Evolutionary conservation across 2,888 invertebrate genomes (phyloP).

Genomic region (Nematopogon swammerdamellus): DNA sequence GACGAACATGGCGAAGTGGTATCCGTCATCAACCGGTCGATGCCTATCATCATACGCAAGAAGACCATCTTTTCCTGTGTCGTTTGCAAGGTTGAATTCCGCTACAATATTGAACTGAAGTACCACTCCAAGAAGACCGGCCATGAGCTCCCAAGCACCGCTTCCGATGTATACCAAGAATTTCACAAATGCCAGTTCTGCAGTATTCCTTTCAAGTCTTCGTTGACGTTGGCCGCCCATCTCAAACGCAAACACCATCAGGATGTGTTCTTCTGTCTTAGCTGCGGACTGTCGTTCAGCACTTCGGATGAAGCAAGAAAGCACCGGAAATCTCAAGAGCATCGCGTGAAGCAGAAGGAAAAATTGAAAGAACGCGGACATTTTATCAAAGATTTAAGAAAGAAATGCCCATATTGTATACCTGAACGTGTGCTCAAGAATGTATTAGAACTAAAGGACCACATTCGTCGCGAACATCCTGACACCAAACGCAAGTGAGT

Average conservation of each 20-base stretch:
- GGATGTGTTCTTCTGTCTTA: conserved; percentile 62
- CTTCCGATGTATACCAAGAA: conserved; percentile 64
- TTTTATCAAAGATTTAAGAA: conserved; percentile 32
- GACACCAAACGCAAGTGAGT: conserved; percentile 61
- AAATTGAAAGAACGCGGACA: conserved; percentile 32
- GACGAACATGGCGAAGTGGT: conserved; percentile 69
- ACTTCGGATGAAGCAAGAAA: conserved; percentile 58
- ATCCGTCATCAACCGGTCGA: conserved; percentile 72
- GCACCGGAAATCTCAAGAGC: conserved; percentile 64
- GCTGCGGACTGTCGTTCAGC: conserved; percentile 63
- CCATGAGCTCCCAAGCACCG: conserved; percentile 47
- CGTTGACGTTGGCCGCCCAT: conserved; percentile 66
- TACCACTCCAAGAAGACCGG: conserved; percentile 54
- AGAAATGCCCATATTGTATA: conserved; percentile 61
- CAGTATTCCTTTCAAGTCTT: conserved; percentile 55
- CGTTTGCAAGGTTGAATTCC: conserved; percentile 65
- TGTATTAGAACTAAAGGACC: conserved; percentile 58
- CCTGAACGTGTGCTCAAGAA: conserved; percentile 41
- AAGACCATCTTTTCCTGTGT: conserved; percentile 61
- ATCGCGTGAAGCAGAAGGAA: conserved; percentile 57
- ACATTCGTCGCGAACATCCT: conserved; percentile 59
- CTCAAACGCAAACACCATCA: conserved; percentile 59
- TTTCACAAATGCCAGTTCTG: conserved; percentile 62
- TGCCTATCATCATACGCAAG: conserved; percentile 74
- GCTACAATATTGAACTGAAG: conserved; percentile 72